Conservation (phyloP, 1,140 invertebrate genomes). For the Tetranychus cinnabarinus region DNA sequence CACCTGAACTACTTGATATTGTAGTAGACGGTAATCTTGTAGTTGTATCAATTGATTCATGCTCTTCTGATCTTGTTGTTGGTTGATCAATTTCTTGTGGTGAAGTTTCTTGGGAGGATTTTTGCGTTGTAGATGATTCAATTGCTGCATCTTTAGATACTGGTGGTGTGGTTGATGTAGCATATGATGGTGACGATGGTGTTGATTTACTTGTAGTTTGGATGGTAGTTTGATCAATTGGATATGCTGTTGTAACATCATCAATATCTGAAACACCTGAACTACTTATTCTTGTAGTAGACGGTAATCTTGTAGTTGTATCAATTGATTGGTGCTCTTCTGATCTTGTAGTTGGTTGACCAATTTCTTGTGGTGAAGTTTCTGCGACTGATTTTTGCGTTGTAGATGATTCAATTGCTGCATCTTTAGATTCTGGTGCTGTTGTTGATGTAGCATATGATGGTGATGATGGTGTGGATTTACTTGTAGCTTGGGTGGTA, state of each 20-base stretch:
- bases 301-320: background rate
- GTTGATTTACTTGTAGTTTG: background rate
- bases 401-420: conserved; percentile 2
- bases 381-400: background rate
- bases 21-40: no score
- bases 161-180: background rate
- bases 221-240: background rate
- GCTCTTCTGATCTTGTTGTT: no score
- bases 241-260: background rate
- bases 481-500: background rate
- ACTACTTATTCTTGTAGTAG: background rate
- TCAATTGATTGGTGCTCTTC: background rate
- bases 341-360: background rate
- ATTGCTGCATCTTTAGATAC: background rate
- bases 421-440: background rate
- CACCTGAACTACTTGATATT: no score
- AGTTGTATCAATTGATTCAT: no score
- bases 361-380: background rate
- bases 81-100: background rate
- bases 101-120: background rate
- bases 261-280: background rate
- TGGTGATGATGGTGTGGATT: background rate
- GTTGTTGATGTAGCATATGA: background rate
- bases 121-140: conserved; percentile 2
- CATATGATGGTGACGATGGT: background rate